Base-by-base conservation (phyloP, 1,140 invertebrate genomes). In the Neelides sp. region DNA sequence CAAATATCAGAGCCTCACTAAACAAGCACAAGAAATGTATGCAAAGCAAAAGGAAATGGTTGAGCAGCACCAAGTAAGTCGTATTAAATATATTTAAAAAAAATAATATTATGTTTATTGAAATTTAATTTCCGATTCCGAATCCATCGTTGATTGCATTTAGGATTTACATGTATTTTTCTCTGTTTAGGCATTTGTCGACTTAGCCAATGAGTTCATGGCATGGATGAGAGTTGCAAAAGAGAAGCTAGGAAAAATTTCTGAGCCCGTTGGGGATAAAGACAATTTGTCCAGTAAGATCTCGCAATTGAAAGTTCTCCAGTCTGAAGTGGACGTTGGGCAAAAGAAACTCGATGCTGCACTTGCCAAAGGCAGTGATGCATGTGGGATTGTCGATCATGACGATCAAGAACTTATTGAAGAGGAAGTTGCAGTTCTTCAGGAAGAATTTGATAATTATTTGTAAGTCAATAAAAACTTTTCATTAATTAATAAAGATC, bases 251-350 rank as follows among this genome's bases (percentile, higher is more conserved):
- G 80, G 83, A 46, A 92, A 94, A 66, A 92, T 89, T 64, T 88
- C 86, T 1, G 89, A 94, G 66, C 85, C 89, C 4, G 92, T 84
- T 13, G 91, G 90, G 15, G 90, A 96, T 62, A 92, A 91, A 62
- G 89, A 93, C 66, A 82, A 79, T 28, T 70, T 89, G 48, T 83
- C 79, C 23, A 82, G 78, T 55, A 91, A 91, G 68, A 78, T 86
- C 32, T 80, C 82, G 3, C 85, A 89, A 63, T 66, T 92, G 1
- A 90, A 85, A 65, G 79, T 86, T 1, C 66, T 91, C 13, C 76
- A 85, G 59, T 83, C 79, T 61, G 85, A 89, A 65, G 68, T 88
- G 37, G 75, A 79, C 1, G 83, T 83, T 54, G 86, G 86, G 30
- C 78, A 87, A 60, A 73, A 74, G 12, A 90, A 90, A 68, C 62